Evolutionary conservation across 2,113 vertebrate species (phyloP).

Genomic region (Onychorhynchus coronatus): DNA sequence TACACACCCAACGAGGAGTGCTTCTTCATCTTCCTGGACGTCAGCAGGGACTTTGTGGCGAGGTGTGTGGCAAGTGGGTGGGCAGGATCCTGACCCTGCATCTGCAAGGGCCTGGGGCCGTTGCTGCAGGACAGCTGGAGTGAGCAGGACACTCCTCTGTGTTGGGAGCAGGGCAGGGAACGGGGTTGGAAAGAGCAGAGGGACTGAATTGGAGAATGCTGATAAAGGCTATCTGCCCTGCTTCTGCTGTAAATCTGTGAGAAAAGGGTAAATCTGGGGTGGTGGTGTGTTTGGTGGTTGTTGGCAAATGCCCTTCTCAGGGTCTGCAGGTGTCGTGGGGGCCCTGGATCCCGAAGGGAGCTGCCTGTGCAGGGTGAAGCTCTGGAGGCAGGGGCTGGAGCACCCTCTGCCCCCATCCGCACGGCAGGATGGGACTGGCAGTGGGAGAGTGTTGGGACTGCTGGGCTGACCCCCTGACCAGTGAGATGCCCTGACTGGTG

Average conservation of each 20-base stretch:
- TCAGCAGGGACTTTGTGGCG: slow-evolving; percentile 95
- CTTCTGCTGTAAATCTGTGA: neutral
- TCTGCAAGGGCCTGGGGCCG: accelerated
- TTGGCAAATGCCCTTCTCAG: neutral
- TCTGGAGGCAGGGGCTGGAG: neutral
- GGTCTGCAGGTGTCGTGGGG: neutral
- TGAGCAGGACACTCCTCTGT: neutral
- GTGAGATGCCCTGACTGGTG: neutral
- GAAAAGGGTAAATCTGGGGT: neutral
- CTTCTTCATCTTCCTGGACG: slow-evolving; percentile 96
- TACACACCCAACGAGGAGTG: slow-evolving; percentile 95
- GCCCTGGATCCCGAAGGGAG: neutral
- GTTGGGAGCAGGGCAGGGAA: neutral
- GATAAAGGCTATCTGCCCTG: neutral
- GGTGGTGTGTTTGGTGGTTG: neutral
- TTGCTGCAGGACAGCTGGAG: accelerated
- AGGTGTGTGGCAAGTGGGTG: slow-evolving; percentile 72
- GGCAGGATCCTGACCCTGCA: neutral
- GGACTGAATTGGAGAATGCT: neutral
- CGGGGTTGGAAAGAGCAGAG: neutral
- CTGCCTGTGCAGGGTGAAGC: neutral
- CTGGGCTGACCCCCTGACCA: neutral
- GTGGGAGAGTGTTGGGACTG: neutral
- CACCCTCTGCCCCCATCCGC: neutral
- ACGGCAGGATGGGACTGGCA: accelerated